A percentile compares a stretch with the other conserved stretches of the same genome.
Evolutionary conservation across 2,113 vertebrate species (phyloP).

Genomic region (Vombatus ursinus): DNA sequence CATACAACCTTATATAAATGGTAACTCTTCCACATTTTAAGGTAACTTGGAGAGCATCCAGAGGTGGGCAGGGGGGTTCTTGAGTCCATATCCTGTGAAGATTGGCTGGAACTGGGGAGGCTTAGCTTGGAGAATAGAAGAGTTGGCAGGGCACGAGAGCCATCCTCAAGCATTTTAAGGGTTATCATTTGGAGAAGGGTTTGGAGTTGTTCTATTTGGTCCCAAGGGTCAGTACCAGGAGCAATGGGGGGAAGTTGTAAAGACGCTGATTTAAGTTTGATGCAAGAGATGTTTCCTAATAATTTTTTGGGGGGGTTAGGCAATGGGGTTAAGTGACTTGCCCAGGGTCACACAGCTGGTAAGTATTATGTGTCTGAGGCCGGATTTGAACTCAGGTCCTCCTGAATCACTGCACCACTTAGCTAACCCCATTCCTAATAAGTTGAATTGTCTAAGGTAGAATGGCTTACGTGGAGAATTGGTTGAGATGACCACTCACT

Average conservation of each 20-base stretch:
- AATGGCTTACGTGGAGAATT: not conserved
- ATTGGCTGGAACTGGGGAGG: not conserved
- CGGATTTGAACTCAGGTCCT: not conserved
- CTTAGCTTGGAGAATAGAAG: not conserved
- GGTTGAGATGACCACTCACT: not conserved
- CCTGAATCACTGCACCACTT: not conserved
- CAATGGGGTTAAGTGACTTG: not conserved
- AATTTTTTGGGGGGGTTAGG: too few species aligned
- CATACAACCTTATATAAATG: too few species aligned
- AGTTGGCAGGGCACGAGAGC: not conserved
- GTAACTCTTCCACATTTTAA: too few species aligned
- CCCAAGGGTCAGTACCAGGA: not conserved
- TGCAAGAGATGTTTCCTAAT: not conserved
- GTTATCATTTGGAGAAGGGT: not conserved
- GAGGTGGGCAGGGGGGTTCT: not conserved
- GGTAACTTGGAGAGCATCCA: not conserved
- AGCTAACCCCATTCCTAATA: not conserved
- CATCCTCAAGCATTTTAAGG: not conserved
- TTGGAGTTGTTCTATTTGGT: not conserved
- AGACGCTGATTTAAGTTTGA: not conserved
- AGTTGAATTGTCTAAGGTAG: not conserved
- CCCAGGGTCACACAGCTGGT: not conserved
- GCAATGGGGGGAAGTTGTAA: not conserved
- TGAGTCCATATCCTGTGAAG: not conserved
- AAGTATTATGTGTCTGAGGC: not conserved